phyloP scores from a whole-genome alignment of 1,140 invertebrate species.

The Brachionus paranguensis region DNA sequence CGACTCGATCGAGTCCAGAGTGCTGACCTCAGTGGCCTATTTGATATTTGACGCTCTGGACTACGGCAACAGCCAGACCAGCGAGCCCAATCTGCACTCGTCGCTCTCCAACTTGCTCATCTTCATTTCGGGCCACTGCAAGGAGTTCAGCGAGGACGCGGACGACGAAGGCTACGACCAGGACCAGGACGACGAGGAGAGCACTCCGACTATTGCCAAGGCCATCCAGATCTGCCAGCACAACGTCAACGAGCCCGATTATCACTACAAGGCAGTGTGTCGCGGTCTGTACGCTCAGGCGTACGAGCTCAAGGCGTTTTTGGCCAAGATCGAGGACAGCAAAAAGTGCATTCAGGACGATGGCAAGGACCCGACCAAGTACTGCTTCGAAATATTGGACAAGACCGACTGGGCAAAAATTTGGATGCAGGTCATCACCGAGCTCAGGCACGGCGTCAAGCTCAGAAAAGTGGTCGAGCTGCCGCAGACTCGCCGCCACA shows the following conservation, averaged over 20 bases:
- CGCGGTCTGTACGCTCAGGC: conserved; percentile 81
- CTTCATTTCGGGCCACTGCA: conserved; percentile 63
- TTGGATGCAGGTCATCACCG: conserved; percentile 91
- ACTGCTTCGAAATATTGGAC: conserved; percentile 34
- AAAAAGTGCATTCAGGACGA: conserved; percentile 43
- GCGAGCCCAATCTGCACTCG: conserved; percentile 74
- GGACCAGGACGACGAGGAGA: conserved; percentile 45
- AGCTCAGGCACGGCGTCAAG: conserved; percentile 75
- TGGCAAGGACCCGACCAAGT: conserved; percentile 17
- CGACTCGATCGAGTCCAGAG: conserved; percentile 55
- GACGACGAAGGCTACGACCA: conserved; percentile 51
- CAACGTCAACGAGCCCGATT: conserved; percentile 62
- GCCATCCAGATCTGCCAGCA: conserved; percentile 64
- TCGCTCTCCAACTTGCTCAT: conserved; percentile 77
- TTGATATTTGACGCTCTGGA: conserved; percentile 80
- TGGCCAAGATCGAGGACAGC: conserved; percentile 67
- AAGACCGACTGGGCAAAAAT: conserved; percentile 63
- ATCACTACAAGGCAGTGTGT: conserved; percentile 83
- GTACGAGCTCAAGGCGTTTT: conserved; percentile 76
- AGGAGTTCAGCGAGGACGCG: conserved; percentile 42
- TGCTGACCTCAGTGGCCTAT: conserved; percentile 71
- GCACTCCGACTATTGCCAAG: conserved; percentile 42
- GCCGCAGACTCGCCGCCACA: conserved; percentile 56
- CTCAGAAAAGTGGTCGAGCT: conserved; percentile 73
- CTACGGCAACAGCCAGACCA: conserved; percentile 71